phyloP scores from a whole-genome alignment of 92 coral and sea anemone species.

The Chrysogorgia sp. region DNA sequence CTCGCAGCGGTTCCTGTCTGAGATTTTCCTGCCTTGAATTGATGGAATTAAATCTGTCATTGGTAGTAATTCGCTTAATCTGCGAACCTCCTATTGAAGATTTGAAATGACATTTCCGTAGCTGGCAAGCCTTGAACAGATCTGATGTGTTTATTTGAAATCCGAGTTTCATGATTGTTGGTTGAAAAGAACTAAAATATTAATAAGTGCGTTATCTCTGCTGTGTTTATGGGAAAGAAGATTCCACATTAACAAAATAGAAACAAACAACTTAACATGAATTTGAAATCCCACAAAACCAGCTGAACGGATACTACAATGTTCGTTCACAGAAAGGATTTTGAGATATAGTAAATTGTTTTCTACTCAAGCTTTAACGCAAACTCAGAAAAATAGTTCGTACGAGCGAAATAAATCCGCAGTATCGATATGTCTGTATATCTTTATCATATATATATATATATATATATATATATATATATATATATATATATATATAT shows the following conservation, averaged over 20 bases:
- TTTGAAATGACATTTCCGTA: not conserved
- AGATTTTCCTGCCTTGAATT: conserved; percentile 4
- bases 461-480: too few species aligned
- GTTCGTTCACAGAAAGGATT: too few species aligned
- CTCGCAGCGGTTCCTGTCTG: conserved; percentile 14
- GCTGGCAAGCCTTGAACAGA: not conserved
- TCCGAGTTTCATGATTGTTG: not conserved
- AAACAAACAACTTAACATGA: not conserved
- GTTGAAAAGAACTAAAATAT: conserved; percentile 2
- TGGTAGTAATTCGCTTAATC: not conserved
- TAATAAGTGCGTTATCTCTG: not conserved
- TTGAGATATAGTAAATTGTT: too few species aligned
- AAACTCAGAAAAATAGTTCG: not conserved
- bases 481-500: too few species aligned
- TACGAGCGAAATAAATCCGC: too few species aligned
- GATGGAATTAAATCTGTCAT: not conserved
- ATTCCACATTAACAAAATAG: not conserved
- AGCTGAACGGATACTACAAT: too few species aligned
- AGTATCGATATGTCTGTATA: too few species aligned
- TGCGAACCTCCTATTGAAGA: not conserved
- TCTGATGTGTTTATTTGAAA: not conserved
- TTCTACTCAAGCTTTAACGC: too few species aligned
- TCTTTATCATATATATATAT: too few species aligned
- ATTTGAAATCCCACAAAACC: not conserved
- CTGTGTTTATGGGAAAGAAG: not conserved